Conservation (phyloP, 2,113 vertebrate genomes). For the Corythoichthys intestinalis region DNA sequence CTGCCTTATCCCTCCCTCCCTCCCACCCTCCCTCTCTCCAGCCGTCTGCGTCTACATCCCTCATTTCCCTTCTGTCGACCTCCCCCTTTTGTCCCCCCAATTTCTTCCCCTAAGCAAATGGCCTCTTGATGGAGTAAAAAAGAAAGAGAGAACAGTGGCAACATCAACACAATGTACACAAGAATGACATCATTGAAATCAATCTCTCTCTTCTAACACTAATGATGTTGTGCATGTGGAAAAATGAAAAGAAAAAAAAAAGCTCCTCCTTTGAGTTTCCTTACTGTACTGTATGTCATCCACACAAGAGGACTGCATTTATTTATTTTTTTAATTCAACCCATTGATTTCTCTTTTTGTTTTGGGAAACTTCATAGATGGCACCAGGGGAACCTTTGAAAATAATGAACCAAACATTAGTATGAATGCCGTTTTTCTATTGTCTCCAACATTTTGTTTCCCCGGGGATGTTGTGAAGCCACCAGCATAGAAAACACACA, state of each 20-base stretch:
- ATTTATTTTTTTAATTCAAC: background rate
- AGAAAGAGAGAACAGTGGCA: conserved; percentile 4
- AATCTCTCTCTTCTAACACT: background rate
- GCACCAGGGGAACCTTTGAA: background rate
- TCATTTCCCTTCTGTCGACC: conserved; percentile 59
- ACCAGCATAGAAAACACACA: conserved; percentile 19
- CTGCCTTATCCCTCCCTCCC: conserved; percentile 12
- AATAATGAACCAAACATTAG: background rate
- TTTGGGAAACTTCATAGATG: background rate
- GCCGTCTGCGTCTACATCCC: conserved; percentile 54
- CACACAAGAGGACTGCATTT: conserved; percentile 12
- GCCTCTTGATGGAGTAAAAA: conserved; percentile 23
- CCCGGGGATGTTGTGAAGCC: background rate
- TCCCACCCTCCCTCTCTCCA: conserved; percentile 27
- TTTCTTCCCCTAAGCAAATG: conserved; percentile 30
- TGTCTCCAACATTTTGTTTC: too few species aligned
- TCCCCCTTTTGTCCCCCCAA: conserved; percentile 1
- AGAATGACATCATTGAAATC: background rate
- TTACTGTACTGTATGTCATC: conserved; percentile 9
- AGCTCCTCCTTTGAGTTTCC: conserved; percentile 28
- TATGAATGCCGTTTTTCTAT: background rate
- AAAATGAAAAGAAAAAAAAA: conserved; percentile 25
- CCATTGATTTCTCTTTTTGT: background rate
- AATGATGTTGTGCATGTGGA: conserved; percentile 25
- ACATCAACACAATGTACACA: background rate